Base-by-base conservation (phyloP, 2,113 vertebrate species). In the Megaceryle maxima region DNA sequence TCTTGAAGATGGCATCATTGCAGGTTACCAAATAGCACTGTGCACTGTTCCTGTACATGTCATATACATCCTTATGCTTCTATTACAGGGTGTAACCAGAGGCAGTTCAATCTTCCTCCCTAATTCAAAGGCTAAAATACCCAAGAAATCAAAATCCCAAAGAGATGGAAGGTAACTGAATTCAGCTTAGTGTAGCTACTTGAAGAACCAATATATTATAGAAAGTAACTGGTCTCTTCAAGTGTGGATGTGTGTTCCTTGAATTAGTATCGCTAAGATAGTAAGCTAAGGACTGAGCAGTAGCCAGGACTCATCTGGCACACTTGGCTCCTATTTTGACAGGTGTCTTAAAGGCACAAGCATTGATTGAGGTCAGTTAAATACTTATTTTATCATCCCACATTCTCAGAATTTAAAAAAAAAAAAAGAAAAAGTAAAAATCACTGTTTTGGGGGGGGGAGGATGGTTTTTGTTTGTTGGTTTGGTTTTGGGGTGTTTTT, bases 161-260 rank as follows among this genome's bases (percentile, higher is more conserved):
- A 68, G 3, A 48, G 37, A 72, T 33, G 8, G 15, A 50, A 86
- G 39, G 9, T 26, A 73, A 72, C 46, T 44, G 24, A 73, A 39
- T 68, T 69, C 21, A 79, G 43, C 19, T 46, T 80, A 64, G 48
- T 37, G 21, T 39, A 89, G 43, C 59, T 80, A n/a, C 16, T 73
- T 69, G 35, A 76, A 39, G 17, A 87, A 80, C 46, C 10, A 77
- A 21, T 35, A 29, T 3, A 73, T 29, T 33, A 19, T 13, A 81
- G 46, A 94, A 60, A 83, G 57, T 55, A 80, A 64, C 18, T 24
- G 20, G n/a, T 89, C 31, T 67, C 33, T 82, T 35, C 33, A 29
- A 44, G 22, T 21, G 41, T 0, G 0, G 8, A 50, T 3, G 5
- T 2, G 15, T 48, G 21, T 2, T 78, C 48, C 28, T 78, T 63